A percentile compares a stretch with the other conserved stretches of the same genome.
These are phyloP conservation scores for Oreochromis spilurus DNA, from an alignment of 2,113 vertebrate species.

Conservation along the genomic window DNA sequence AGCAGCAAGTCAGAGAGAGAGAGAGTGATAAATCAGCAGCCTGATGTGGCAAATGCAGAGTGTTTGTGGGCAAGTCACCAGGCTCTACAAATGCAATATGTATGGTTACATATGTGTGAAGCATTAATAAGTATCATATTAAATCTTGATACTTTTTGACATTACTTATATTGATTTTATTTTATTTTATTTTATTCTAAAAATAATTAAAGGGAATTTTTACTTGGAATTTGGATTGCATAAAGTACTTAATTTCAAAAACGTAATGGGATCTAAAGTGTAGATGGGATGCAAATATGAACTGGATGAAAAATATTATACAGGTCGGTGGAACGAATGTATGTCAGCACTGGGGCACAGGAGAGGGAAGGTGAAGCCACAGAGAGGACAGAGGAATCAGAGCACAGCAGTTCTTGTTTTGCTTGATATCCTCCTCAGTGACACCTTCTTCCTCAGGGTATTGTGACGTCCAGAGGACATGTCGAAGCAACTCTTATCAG, in stretches of 20 bases:
- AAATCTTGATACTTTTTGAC: background rate
- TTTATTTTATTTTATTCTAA: background rate
- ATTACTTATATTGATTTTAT: background rate
- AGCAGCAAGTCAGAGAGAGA: background rate
- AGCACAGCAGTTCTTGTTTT: slow-evolving; percentile 30
- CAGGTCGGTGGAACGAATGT: background rate
- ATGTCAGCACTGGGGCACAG: background rate
- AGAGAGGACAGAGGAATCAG: slow-evolving; percentile 10
- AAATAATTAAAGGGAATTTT: background rate
- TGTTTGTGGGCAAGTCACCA: background rate
- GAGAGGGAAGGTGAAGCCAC: background rate
- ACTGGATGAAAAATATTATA: background rate
- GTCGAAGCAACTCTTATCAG: slow-evolving; percentile 59
- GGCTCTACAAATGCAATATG: background rate
- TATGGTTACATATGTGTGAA: background rate
- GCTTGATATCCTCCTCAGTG: slow-evolving; percentile 48
- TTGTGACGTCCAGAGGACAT: slow-evolving; percentile 58
- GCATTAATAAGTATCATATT: background rate
- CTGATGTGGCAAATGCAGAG: background rate
- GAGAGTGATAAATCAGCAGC: background rate
- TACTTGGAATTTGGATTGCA: background rate
- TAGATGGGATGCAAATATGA: background rate
- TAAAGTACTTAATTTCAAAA: background rate
- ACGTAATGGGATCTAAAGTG: background rate
- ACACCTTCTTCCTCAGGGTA: slow-evolving; percentile 54